Evolutionary conservation across 2,797 vertebrate species (phyloP), one percentile per base, ranked within the genome.

Genomic region (Thripadectes ignobilis): DNA sequence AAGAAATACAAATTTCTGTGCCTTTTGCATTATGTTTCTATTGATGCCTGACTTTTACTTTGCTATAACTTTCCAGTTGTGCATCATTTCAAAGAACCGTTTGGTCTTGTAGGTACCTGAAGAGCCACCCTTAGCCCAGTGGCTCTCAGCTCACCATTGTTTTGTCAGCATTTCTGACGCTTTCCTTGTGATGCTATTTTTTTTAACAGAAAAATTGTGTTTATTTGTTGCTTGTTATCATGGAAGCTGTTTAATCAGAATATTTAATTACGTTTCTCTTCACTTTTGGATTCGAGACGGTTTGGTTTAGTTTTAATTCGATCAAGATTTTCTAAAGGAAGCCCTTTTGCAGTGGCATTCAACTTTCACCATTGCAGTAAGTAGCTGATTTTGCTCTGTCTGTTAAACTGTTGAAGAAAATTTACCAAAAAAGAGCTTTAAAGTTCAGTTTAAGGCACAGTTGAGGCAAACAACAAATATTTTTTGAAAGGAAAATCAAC

Each of bases 251-350:
- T 94, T 83, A 80, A 84, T 80, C 52, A 72, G n/a, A 88, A 61
- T 88, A 85, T 92, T 92, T 94, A 57, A 54, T 88, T 87, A 73
- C 15, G 20, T 81, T 82, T 72, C 58, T 80, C 45, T 85, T 22
- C 26, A 81, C 24, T 92, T 93, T 66, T 87, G 48, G 15, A 86
- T 73, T 86, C 62, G 46, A 92, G 69, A 62, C 68, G 58, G 22
- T 88, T 89, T 85, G 36, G n/a, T 6, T 68, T 91, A 71, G 21
- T 88, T 96, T 59, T 95, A 85, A 92, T 89, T 66, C 10, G 11
- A 92, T 81, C 57, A 81, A 91, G 73, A 34, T 96, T 95, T 93
- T 91, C 38, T 83, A 77, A 85, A 72, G 67, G 3, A 83, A 89
- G 29, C 12, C 23, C 39, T 84, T 90, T 85, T 86, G 54, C 76